Evolutionary conservation across 35 echinoderm and acorn worm genomes (phyloP).

Genomic region (Nesometra sesokonis): DNA sequence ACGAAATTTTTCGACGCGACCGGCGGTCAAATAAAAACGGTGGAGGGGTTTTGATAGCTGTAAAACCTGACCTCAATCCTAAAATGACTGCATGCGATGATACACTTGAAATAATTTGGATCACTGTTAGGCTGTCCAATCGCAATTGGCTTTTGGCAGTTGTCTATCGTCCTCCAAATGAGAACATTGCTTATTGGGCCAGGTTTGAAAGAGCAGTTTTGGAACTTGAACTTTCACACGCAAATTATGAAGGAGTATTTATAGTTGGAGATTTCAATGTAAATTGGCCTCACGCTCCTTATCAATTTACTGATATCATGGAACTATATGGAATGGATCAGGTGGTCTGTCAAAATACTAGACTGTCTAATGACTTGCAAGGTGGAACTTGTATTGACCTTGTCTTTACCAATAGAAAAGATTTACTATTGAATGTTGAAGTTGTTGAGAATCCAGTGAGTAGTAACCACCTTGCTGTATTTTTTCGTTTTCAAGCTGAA

Average conservation of each 20-base stretch:
- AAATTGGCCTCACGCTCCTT: not conserved
- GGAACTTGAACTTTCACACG: not conserved
- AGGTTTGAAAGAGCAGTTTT: not conserved
- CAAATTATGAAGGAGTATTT: constrained; percentile 1
- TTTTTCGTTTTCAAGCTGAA: no score
- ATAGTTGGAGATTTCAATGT: constrained; percentile 10
- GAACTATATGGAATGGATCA: no score
- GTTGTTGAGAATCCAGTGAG: no score
- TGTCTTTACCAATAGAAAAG: no score
- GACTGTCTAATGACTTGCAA: no score
- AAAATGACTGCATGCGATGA: not conserved
- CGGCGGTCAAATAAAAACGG: no score
- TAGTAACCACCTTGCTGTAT: no score
- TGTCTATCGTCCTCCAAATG: not conserved
- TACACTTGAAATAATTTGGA: not conserved
- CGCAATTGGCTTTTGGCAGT: not conserved
- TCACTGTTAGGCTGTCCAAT: not conserved
- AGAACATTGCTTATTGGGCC: not conserved
- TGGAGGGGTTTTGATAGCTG: not conserved
- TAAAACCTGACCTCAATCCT: not conserved
- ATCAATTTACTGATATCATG: no score
- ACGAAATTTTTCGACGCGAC: no score
- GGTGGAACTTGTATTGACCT: no score
- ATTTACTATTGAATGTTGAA: no score
- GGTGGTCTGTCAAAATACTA: no score